Evolutionary conservation across 2,113 vertebrate genomes (phyloP).

Genomic region (Dasyprocta punctata): DNA sequence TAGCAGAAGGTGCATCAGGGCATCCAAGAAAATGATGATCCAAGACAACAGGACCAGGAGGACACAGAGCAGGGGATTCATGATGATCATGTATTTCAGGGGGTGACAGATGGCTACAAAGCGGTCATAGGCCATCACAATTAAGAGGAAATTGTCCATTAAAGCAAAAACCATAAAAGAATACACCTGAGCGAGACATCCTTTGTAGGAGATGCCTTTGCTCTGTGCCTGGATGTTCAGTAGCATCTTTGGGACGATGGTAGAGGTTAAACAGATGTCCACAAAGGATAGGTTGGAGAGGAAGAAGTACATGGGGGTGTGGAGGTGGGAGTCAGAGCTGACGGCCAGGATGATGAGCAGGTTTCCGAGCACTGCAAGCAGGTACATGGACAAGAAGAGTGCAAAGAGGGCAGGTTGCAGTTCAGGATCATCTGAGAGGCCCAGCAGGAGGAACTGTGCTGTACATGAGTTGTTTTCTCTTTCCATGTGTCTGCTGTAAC

Average conservation of each 20-base stretch:
- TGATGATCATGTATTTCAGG: neutral
- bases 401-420: neutral
- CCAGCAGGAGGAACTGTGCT: neutral
- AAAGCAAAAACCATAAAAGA: neutral
- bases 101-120: neutral
- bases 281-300: neutral
- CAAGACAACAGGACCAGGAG: neutral
- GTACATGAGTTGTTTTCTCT: neutral
- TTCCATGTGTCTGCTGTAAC: neutral
- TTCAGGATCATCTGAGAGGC: neutral
- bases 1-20: too few relatives aligned
- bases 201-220: slow-evolving; percentile 3
- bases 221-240: neutral
- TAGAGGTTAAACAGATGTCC: neutral
- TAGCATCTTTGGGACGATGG: neutral
- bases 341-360: too few relatives aligned
- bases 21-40: neutral
- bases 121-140: slow-evolving; percentile 36
- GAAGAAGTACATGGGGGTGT: neutral
- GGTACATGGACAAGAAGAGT: neutral
- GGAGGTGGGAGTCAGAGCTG: neutral
- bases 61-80: neutral
- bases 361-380: neutral
- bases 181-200: neutral
- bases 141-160: slow-evolving; percentile 26